Evolutionary conservation across 2,888 invertebrate species (phyloP).

Genomic region (Gymnosoma rotundatum): DNA sequence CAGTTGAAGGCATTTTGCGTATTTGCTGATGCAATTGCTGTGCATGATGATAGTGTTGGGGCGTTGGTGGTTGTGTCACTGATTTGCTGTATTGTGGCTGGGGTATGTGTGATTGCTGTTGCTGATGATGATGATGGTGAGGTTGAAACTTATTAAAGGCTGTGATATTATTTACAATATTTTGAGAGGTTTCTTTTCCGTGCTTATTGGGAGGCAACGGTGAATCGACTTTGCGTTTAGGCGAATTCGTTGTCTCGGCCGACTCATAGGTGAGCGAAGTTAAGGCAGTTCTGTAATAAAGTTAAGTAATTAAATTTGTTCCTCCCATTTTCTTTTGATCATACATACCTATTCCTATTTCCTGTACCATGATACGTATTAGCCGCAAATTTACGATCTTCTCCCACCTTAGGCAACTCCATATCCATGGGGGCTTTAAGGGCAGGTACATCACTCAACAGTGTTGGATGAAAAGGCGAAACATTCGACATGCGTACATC

Average conservation of each 20-base stretch:
- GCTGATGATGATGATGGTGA: slow-evolving; percentile 50
- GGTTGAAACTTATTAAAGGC: slow-evolving; percentile 51
- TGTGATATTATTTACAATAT: slow-evolving; percentile 9
- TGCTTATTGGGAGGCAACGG: slow-evolving; percentile 48
- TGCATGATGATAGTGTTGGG: slow-evolving; percentile 57
- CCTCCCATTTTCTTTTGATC: background rate
- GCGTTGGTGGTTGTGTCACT: slow-evolving; percentile 83
- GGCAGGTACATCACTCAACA: slow-evolving; percentile 85
- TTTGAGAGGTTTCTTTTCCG: slow-evolving; percentile 11
- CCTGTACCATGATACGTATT: slow-evolving; percentile 96
- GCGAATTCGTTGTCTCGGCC: slow-evolving; percentile 37
- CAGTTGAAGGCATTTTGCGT: slow-evolving; percentile 82
- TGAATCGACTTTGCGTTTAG: slow-evolving; percentile 46
- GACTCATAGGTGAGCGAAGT: slow-evolving; percentile 60
- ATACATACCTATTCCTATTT: slow-evolving; percentile 86
- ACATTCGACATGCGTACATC: slow-evolving; percentile 95
- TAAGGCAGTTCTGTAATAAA: slow-evolving; percentile 45
- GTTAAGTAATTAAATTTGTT: background rate
- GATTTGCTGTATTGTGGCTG: slow-evolving; percentile 85
- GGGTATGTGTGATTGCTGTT: slow-evolving; percentile 56
- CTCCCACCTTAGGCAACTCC: slow-evolving; percentile 70
- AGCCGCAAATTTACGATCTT: slow-evolving; percentile 83
- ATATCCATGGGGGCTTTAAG: slow-evolving; percentile 78
- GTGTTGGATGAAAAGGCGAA: slow-evolving; percentile 90
- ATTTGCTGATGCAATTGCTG: slow-evolving; percentile 80